Conservation (phyloP, 2,888 invertebrate genomes). For the Athalia circularis region DNA sequence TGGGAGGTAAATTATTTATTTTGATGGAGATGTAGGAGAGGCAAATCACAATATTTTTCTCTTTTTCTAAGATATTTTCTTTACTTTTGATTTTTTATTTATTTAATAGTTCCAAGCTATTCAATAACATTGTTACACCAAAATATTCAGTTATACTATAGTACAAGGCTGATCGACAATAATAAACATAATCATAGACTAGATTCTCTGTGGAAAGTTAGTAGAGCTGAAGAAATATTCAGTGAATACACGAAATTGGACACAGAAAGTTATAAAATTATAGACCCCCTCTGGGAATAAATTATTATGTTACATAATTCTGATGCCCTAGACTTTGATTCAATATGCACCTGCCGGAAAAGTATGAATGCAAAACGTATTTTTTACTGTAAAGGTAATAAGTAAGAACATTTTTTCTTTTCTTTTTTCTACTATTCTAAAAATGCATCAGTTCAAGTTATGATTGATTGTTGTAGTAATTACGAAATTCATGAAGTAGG, state of each 20-base stretch:
- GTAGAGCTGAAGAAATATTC: constrained; percentile 10
- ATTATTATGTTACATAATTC: neutral
- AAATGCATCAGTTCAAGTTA: constrained; percentile 12
- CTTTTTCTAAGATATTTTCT: constrained; percentile 10
- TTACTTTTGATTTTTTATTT: constrained; percentile 20
- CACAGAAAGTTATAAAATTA: constrained; percentile 1
- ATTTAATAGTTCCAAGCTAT: constrained; percentile 16
- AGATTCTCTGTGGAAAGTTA: constrained; percentile 29
- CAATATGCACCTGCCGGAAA: constrained; percentile 1
- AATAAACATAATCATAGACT: constrained; percentile 30
- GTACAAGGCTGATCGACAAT: constrained; percentile 6
- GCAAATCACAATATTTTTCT: neutral
- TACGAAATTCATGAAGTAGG: constrained; percentile 12
- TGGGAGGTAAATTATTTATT: no score
- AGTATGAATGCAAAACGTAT: constrained; percentile 19
- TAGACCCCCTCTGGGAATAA: neutral
- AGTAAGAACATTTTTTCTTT: neutral
- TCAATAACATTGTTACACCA: constrained; percentile 27
- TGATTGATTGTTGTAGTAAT: constrained; percentile 13
- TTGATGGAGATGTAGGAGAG: no score
- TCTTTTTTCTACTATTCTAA: neutral
- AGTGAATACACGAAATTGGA: neutral
- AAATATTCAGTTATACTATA: constrained; percentile 31
- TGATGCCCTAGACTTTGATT: neutral
- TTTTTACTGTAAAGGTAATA: constrained; percentile 15